Base-by-base conservation (phyloP, 2,113 vertebrate genomes). In the Lycaon pictus region DNA sequence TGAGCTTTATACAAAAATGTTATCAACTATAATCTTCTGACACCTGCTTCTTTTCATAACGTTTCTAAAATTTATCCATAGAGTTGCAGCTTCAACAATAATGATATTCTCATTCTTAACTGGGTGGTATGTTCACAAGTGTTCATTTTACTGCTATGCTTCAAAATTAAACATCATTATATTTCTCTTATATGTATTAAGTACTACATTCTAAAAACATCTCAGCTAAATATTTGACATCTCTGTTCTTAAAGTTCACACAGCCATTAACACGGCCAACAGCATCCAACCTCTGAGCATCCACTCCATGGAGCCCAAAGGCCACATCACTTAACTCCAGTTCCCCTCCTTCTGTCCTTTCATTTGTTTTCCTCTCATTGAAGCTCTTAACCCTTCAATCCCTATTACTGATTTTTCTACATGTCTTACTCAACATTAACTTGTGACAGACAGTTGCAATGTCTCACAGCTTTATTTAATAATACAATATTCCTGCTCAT, bases 321-420 rank as follows among this genome's bases (percentile, higher is more conserved):
- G 53, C 8, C 56, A 37, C 5, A 6, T 76, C 67, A 16, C 29
- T 62, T 32, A 19, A 3, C 77, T 76, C n/a, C 48, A 37, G 17
- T 1, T 17, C 62, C 79, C 81, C 37, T 37, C 8, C 12, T 8
- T 25, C 25, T 16, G 13, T 37, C 76, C 76, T 95, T 12, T 92
- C 53, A 62, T 55, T 92, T 62, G 17, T 0, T 67, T 89, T 92
- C 35, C 43, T 91, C 82, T 90, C 60, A 53, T 74, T 69, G 27
- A 11, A 74, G 43, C 16, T 51, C 43, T 89, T 96, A 86, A 92
- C 27, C 29, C 9, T 94, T 92, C 43, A 35, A 11, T 71, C 32
- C 23, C 53, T 96, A 37, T 60, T 76, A 67, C 29, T 81, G n/a
- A 80, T 69, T 92, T 86, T 92, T 88, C 69, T 53, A 88, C 32